phyloP scores from a whole-genome alignment of 2,888 invertebrate species.

The Calliscelio sp. region DNA sequence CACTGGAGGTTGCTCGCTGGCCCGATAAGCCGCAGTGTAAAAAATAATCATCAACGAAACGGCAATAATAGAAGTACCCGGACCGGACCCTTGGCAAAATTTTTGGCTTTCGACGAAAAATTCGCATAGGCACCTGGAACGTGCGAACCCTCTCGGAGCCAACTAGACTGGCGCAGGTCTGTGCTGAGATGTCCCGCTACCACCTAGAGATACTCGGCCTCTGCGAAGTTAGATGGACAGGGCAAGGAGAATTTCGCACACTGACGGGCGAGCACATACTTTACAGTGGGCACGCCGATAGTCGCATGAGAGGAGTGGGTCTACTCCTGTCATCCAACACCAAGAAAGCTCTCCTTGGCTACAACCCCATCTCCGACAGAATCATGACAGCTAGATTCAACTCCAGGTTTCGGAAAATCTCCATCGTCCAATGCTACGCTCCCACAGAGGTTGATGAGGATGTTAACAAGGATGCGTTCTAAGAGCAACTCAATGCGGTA shows the following conservation, averaged over 20 bases:
- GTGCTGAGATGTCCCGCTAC: slow-evolving; percentile 22
- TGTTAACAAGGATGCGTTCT: slow-evolving; percentile 21
- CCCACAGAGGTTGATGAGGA: slow-evolving; percentile 10
- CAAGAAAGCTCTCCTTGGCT: slow-evolving; percentile 15
- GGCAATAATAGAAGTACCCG: slow-evolving; percentile 21
- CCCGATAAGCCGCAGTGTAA: slow-evolving; percentile 38
- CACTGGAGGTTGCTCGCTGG: slow-evolving; percentile 26
- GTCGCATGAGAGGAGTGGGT: not conserved
- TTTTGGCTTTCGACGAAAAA: slow-evolving; percentile 24
- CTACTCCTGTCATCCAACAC: slow-evolving; percentile 8
- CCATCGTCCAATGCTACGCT: slow-evolving; percentile 24
- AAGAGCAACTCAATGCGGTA: not conserved
- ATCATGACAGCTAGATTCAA: slow-evolving; percentile 24
- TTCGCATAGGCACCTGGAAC: slow-evolving; percentile 34
- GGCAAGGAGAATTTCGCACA: slow-evolving; percentile 20
- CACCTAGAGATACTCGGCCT: slow-evolving; percentile 2
- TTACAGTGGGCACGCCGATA: slow-evolving; percentile 9
- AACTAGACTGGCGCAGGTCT: slow-evolving; percentile 16
- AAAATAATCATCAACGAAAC: slow-evolving; percentile 32
- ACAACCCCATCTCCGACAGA: slow-evolving; percentile 17
- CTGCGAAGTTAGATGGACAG: slow-evolving; percentile 14
- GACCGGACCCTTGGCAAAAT: slow-evolving; percentile 8
- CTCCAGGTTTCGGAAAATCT: slow-evolving; percentile 17
- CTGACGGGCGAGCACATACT: slow-evolving; percentile 8
- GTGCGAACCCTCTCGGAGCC: slow-evolving; percentile 11